Conservation (phyloP, 2,797 vertebrate genomes). For the Alca torda region DNA sequence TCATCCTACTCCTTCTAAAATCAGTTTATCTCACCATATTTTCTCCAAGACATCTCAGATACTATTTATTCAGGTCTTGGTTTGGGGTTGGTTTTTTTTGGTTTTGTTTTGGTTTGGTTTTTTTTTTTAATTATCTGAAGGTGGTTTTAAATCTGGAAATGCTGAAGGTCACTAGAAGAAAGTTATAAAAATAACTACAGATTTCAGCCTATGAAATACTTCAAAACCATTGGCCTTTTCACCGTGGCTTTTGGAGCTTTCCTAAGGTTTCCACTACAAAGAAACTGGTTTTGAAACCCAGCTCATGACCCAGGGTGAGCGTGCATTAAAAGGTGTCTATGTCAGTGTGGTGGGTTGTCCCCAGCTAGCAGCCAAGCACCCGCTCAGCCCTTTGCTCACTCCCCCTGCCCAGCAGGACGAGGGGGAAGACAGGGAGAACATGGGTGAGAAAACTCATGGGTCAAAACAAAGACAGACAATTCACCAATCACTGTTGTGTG, state of each 20-base stretch:
- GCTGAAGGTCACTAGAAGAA: not conserved
- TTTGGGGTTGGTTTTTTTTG: not conserved
- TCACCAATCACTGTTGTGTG: not conserved
- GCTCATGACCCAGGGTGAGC: not conserved
- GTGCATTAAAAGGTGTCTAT: not conserved
- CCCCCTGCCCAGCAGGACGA: not conserved
- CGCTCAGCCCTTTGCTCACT: not conserved
- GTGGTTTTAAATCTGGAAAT: not conserved
- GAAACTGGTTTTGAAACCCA: not conserved
- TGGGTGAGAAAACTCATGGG: not conserved
- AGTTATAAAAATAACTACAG: not conserved
- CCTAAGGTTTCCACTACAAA: not conserved
- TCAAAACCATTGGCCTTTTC: not conserved
- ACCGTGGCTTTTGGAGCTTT: not conserved
- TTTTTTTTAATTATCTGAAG: not conserved
- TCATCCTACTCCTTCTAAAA: not conserved
- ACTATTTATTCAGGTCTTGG: not conserved
- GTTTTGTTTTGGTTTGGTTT: not conserved
- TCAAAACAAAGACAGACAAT: not conserved
- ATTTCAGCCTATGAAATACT: not conserved
- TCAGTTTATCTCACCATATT: not conserved
- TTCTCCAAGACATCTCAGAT: not conserved
- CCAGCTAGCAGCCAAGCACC: not conserved
- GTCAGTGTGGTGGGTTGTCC: not conserved
- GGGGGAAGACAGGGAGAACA: not conserved